A percentile compares a stretch with the other conserved stretches of the same genome.
Conservation (phyloP, 2,888 invertebrate genomes). For the Carabus problematicus region DNA sequence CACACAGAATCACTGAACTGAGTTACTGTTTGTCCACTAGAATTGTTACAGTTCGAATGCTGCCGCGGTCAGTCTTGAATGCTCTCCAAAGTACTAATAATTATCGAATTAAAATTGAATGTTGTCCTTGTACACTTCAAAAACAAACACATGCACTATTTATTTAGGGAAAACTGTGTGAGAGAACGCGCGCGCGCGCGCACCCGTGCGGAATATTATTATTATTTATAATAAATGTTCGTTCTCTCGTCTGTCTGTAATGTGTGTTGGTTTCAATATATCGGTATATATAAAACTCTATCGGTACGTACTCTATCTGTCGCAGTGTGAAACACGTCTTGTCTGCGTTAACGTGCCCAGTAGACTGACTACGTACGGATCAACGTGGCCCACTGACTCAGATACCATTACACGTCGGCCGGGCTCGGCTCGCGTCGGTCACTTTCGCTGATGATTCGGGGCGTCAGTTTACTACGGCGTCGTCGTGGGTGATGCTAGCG, state of each 20-base stretch:
- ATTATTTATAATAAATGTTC: no score
- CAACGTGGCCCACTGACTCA: conserved; percentile 70
- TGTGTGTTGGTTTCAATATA: no score
- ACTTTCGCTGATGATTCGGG: conserved; percentile 51
- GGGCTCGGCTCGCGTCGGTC: conserved; percentile 65
- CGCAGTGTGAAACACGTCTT: conserved; percentile 44
- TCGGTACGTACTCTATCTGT: background rate
- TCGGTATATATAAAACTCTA: no score
- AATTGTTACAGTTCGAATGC: conserved; percentile 10
- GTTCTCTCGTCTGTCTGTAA: background rate
- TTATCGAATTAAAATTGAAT: background rate
- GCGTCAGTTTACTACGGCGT: conserved; percentile 50
- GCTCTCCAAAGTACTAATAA: no score
- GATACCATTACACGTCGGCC: conserved; percentile 64
- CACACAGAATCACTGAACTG: no score
- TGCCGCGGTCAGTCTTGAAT: background rate
- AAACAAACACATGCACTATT: no score
- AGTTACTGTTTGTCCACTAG: background rate
- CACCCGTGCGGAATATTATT: no score
- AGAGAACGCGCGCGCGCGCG: no score
- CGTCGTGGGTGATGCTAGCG: conserved; percentile 16
- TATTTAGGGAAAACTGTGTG: background rate
- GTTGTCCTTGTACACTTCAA: background rate
- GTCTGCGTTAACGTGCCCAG: conserved; percentile 59
- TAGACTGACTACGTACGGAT: conserved; percentile 54